Conservation (phyloP, 92 coral and sea anemone species). For the Palythoa heliodiscus region DNA sequence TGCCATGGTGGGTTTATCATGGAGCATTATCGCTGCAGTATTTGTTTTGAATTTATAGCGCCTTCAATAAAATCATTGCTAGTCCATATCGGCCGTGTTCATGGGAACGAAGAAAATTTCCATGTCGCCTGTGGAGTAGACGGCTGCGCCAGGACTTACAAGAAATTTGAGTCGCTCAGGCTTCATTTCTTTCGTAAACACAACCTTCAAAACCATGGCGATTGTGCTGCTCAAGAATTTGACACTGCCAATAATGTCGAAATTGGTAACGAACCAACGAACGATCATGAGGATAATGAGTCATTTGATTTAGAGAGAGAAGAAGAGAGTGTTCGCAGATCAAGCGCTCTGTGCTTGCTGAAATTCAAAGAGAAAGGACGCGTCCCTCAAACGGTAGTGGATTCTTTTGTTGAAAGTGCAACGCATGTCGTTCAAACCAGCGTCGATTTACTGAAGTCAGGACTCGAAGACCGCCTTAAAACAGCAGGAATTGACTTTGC, state of each 20-base stretch:
- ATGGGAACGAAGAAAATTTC: slow-evolving; percentile 38
- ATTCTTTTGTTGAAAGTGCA: slow-evolving; percentile 54
- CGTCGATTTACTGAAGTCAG: slow-evolving; percentile 44
- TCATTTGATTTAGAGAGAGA: slow-evolving; percentile 45
- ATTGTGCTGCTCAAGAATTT: slow-evolving; percentile 18
- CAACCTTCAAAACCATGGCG: slow-evolving; percentile 33
- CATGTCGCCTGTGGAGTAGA: slow-evolving; percentile 51
- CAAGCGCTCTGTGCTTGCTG: slow-evolving; percentile 52
- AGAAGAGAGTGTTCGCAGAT: slow-evolving; percentile 22
- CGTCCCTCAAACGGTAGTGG: slow-evolving; percentile 61
- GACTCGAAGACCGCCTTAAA: slow-evolving; percentile 39
- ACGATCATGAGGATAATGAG: slow-evolving; percentile 15
- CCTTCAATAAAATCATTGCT: slow-evolving; percentile 24
- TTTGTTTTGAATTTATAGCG: slow-evolving; percentile 48
- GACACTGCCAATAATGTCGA: slow-evolving; percentile 7
- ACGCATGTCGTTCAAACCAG: slow-evolving; percentile 52
- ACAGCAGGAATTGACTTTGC: slow-evolving; percentile 52
- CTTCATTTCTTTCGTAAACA: slow-evolving; percentile 46
- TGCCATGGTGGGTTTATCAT: not conserved
- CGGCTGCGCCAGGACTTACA: slow-evolving; percentile 53
- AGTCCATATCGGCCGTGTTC: slow-evolving; percentile 45
- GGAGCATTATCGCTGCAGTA: slow-evolving; percentile 47
- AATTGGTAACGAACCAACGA: slow-evolving; percentile 22
- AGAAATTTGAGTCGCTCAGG: slow-evolving; percentile 21
- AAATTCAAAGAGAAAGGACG: slow-evolving; percentile 64